These are phyloP conservation scores for Neolamprologus devosi DNA, from an alignment of 2,113 vertebrate genomes.

Conservation along the genomic window DNA sequence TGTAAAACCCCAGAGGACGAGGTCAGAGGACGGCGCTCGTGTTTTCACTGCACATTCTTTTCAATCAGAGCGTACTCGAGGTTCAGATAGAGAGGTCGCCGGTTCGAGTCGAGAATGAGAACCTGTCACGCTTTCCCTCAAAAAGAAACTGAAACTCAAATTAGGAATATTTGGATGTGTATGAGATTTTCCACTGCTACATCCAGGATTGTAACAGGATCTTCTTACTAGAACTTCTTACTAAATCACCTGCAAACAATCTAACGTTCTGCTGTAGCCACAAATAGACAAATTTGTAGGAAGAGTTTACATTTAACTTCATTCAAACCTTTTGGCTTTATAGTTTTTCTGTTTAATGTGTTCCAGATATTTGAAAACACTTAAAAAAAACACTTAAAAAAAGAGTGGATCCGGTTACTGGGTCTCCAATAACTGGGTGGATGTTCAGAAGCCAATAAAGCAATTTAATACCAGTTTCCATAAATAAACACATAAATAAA, in stretches of 20 bases:
- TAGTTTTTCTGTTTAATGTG: not conserved
- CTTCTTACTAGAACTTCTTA: not conserved
- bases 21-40: not conserved
- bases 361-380: not conserved
- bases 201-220: not conserved
- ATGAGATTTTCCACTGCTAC: not conserved
- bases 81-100: not conserved
- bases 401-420: fast-evolving
- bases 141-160: not conserved
- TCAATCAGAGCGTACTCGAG: not conserved
- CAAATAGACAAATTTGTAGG: not conserved
- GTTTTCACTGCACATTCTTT: constrained; percentile 35
- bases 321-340: not conserved
- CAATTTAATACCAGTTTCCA: not conserved
- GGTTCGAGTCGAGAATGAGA: not conserved
- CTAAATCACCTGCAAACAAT: not conserved
- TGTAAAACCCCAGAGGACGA: not conserved
- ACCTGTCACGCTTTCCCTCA: not conserved
- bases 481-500: not conserved
- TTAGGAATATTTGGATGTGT: not conserved
- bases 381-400: not conserved
- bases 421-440: not conserved
- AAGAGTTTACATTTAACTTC: not conserved
- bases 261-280: not conserved
- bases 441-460: not conserved